Evolutionary conservation across 2,797 vertebrate species (phyloP).

Genomic region (Danio choprae): DNA sequence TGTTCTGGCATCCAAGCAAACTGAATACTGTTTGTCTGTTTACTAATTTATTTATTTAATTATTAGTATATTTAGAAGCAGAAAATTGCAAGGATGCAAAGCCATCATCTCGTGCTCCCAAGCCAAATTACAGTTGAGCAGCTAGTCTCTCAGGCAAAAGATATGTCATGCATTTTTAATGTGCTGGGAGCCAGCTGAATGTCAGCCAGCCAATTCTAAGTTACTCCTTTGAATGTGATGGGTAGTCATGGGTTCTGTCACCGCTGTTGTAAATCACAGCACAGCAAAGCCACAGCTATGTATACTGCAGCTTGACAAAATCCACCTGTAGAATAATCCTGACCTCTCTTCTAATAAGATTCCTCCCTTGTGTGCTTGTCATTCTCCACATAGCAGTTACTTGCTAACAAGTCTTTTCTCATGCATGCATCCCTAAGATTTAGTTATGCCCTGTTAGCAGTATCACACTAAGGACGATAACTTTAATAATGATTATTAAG

Average conservation of each 20-base stretch:
- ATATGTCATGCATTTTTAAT: slow-evolving; percentile 58
- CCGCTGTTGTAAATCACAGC: slow-evolving; percentile 42
- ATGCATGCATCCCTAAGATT: neutral
- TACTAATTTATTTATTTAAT: neutral
- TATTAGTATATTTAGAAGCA: neutral
- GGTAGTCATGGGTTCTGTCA: slow-evolving; percentile 42
- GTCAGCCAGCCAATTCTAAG: slow-evolving; percentile 46
- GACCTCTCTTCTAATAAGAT: slow-evolving; percentile 20
- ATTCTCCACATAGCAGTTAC: slow-evolving; percentile 10
- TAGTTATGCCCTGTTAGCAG: neutral
- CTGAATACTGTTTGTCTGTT: neutral
- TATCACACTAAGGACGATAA: neutral
- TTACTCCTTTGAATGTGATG: slow-evolving; percentile 50
- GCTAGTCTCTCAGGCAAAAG: slow-evolving; percentile 52
- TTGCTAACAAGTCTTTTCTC: neutral
- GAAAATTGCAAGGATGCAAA: slow-evolving; percentile 5
- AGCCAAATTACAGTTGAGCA: slow-evolving; percentile 50
- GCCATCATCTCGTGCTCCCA: slow-evolving; percentile 22
- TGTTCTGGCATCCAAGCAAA: neutral
- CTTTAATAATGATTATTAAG: no score
- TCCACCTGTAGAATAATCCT: slow-evolving; percentile 16
- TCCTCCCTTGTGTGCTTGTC: neutral
- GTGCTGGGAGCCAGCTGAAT: slow-evolving; percentile 38
- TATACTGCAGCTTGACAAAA: slow-evolving; percentile 18
- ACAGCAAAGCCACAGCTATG: slow-evolving; percentile 22